phyloP scores from a whole-genome alignment of 2,113 vertebrate genomes.

The Pomatostomus ruficeps region DNA sequence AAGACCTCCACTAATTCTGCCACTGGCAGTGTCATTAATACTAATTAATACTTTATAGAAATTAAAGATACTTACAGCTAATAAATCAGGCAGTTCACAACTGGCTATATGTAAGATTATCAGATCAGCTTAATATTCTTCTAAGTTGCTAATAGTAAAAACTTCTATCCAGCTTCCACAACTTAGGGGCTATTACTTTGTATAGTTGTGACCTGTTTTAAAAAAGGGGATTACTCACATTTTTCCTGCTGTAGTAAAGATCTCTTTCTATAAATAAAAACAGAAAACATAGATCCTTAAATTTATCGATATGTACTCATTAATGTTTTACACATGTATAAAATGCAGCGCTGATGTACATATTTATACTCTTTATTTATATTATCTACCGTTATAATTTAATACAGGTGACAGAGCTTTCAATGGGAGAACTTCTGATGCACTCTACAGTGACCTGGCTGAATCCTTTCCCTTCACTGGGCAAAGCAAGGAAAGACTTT shows the following conservation, averaged over 20 bases:
- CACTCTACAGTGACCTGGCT: conserved; percentile 92
- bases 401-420: conserved; percentile 90
- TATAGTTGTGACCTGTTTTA: neutral
- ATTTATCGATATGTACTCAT: neutral
- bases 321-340: neutral
- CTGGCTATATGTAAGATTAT: neutral
- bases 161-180: neutral
- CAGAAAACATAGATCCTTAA: neutral
- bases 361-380: neutral
- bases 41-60: neutral
- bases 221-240: neutral
- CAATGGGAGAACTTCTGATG: conserved; percentile 97
- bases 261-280: neutral
- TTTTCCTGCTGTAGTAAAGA: neutral
- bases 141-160: neutral
- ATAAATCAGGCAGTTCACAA: neutral
- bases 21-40: neutral
- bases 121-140: neutral
- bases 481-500: conserved; percentile 91
- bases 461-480: conserved; percentile 87
- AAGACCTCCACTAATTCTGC: neutral
- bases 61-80: neutral
- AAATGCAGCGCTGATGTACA: neutral
- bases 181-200: neutral
- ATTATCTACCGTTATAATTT: neutral